Base-by-base conservation (phyloP, 2,888 invertebrate genomes). In the Carabus problematicus region DNA sequence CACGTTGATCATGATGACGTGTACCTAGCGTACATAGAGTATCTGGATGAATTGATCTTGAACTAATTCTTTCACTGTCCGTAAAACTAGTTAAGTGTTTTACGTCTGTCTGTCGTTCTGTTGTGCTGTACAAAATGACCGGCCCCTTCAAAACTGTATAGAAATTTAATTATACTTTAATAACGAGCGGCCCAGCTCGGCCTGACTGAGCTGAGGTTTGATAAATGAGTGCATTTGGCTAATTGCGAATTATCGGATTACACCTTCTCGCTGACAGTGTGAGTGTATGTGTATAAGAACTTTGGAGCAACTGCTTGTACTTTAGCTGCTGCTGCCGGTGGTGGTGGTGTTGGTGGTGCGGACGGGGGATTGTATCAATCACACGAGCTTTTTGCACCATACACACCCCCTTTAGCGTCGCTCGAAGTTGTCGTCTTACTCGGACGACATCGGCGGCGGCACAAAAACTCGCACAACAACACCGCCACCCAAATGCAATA, bases 161-260 rank as follows among this genome's bases (percentile, higher is more conserved):
- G 76, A 80, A 80, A 81, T 80, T 79, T 77, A 79, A 81, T 81
- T 80, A 81, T 77, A 79, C 76, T 77, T 78, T 79, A 79, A 80
- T 80, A 80, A 80, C 79, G 75, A 77, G 73, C 74, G 59, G 16
- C 56, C 11, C 11, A 11, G 8, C 43, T n/a, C 43, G 47, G 47
- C 16, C 52, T 52, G 29, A 29, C 18, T 52, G 74, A 29, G 74
- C 74, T 74, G 73, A 75, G 75, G 74, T 76, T 77, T 81, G 81
- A 81, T 81, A 79, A 80, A 81, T 80, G 79, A 77, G 77, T 79
- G 76, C 81, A 81, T 81, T 81, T 81, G 79, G 78, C 79, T 81
- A 81, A 81, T 81, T 81, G 80, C 80, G 75, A 76, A 77, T 80
- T 79, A 81, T 80, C 78, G 74, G 77, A 80, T 80, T 79, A 80